Percentiles rank a stretch among this genome's conserved stretches.
phyloP scores from a whole-genome alignment of 2,888 invertebrate species.

The Parnassius smintheus region DNA sequence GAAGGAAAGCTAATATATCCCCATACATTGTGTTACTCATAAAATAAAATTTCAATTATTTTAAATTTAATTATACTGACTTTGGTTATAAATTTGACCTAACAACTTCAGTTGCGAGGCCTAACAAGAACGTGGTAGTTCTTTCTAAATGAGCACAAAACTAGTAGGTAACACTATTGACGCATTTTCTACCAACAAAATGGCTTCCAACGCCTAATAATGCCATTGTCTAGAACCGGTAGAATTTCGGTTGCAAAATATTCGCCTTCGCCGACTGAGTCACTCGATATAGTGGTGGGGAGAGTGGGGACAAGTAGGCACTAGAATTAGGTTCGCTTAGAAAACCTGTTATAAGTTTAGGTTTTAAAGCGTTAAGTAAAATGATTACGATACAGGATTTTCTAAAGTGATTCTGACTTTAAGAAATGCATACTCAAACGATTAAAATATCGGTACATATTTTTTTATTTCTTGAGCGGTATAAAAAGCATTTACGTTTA shows the following conservation, averaged over 20 bases:
- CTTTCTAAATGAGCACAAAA: constrained; percentile 16
- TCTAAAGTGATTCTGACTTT: neutral
- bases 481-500: no score
- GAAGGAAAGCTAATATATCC: no score
- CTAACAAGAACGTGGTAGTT: constrained; percentile 5
- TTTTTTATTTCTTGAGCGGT: no score
- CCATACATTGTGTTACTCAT: neutral
- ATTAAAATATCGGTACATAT: no score
- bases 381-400: neutral
- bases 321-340: constrained; percentile 24
- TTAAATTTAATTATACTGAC: neutral
- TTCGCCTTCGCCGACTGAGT: constrained; percentile 71
- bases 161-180: constrained; percentile 10
- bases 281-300: constrained; percentile 42
- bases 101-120: neutral
- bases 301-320: constrained; percentile 36
- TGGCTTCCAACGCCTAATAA: constrained; percentile 73
- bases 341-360: constrained; percentile 24
- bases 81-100: neutral
- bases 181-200: constrained; percentile 47
- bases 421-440: no score
- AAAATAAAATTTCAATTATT: neutral
- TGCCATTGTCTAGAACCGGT: constrained; percentile 77
- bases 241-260: constrained; percentile 79
- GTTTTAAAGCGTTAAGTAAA: constrained; percentile 9